phyloP scores from a whole-genome alignment of 2,797 vertebrate genomes.

The Cirrhinus molitorella region DNA sequence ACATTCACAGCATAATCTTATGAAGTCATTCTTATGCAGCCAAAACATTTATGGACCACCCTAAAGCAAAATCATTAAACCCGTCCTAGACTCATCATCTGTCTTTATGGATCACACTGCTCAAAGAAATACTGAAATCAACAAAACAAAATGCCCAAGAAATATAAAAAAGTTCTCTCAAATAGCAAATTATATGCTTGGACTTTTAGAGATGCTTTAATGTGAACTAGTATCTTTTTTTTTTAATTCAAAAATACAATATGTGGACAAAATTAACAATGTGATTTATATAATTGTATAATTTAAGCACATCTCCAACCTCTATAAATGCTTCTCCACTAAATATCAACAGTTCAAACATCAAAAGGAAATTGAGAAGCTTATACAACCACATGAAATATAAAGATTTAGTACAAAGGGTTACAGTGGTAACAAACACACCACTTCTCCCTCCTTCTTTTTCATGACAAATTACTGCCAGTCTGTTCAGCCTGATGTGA shows the following conservation, averaged over 20 bases:
- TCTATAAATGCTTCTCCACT: constrained; percentile 3
- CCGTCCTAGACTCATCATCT: not conserved
- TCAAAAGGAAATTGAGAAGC: not conserved
- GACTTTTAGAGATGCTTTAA: not conserved
- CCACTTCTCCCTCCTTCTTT: constrained; percentile 55
- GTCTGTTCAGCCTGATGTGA: constrained; percentile 69
- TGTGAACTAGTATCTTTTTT: not conserved
- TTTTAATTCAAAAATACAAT: not conserved
- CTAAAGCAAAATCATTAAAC: constrained; percentile 24
- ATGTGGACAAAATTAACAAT: not conserved
- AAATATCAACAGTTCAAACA: not conserved
- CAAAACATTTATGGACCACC: constrained; percentile 13
- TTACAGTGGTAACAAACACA: constrained; percentile 9
- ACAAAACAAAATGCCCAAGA: constrained; percentile 5
- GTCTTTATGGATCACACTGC: not conserved
- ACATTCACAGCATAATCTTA: not conserved
- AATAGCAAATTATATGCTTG: not conserved
- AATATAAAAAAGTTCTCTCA: constrained; percentile 15
- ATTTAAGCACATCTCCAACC: not conserved
- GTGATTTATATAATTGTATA: not conserved
- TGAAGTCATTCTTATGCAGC: constrained; percentile 14
- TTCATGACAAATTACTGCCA: constrained; percentile 76
- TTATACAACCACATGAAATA: not conserved
- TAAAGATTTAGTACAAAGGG: not conserved
- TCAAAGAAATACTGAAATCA: constrained; percentile 20